Base-by-base conservation (phyloP, 1,140 invertebrate genomes). In the Cephus cinctus region DNA sequence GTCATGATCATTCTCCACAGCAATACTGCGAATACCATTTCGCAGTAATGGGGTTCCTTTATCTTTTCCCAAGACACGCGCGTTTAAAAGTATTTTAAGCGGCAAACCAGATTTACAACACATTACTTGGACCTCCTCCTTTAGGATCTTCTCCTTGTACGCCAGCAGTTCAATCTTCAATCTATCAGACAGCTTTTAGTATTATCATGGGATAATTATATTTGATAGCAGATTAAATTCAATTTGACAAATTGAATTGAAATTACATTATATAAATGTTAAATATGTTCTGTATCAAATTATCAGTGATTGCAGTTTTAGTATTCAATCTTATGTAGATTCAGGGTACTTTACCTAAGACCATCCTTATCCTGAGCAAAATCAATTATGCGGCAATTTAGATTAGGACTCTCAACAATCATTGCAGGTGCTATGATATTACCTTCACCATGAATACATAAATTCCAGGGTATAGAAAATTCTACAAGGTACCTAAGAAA, bases 31-130 rank as follows among this genome's bases (percentile, higher is more conserved):
- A 42, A 81, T 80, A 3, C 78, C 79, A 9, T 77, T 79, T 31
- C 77, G 64, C 44, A 81, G 50, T 51, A 81, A 63, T 18, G 79
- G 79, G 2, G 78, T 81, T 0, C 79, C 79, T 53, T 80, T 79
- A 43, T 76, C 77, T 51, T 79, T 79, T 8, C 75, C 79, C 43
- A 80, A 54, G 0, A 80, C 69, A 22, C 76, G 66, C 3, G 75
- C 73, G 42, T 78, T 75, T 2, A 78, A 50, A 11, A 77, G 67
- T 34, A 75, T 62, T 40, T 71, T 73, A 31, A 81, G 34, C 11
- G 69, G 63, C 5, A 47, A 47, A 14, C 69, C 69, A 5, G 40
- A 54, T 11, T 54, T 45, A 20, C 69, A 71, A 25, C 69, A 71
- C 44, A 53, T 61, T 36, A 71, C 49, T 40, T 69, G 52, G 5